Evolutionary conservation across 2,888 invertebrate species (phyloP).

Genomic region (Nymphalis c-album): DNA sequence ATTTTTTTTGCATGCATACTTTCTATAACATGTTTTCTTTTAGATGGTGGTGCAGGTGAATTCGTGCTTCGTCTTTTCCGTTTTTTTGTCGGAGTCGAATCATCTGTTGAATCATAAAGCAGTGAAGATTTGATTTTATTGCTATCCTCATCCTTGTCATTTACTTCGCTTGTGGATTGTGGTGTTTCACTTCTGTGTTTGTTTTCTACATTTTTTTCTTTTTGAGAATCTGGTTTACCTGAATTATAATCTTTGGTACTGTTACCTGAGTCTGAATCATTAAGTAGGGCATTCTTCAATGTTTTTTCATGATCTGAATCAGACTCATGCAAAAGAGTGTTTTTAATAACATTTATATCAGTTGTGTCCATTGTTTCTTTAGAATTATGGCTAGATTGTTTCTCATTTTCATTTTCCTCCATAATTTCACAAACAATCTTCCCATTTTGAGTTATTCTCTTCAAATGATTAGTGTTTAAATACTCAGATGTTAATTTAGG

Average conservation of each 20-base stretch:
- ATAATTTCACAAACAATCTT: conserved; percentile 48
- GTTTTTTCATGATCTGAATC: conserved; percentile 42
- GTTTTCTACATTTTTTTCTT: conserved; percentile 23
- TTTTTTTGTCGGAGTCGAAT: conserved; percentile 39
- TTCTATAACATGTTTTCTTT: conserved; percentile 58
- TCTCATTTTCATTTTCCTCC: conserved; percentile 6
- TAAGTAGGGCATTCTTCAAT: conserved; percentile 41
- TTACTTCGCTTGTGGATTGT: conserved; percentile 5
- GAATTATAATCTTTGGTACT: conserved; percentile 27
- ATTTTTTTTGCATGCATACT: conserved; percentile 66
- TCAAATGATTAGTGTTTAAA: conserved; percentile 52
- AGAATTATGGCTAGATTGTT: conserved; percentile 11
- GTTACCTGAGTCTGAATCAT: conserved; percentile 48
- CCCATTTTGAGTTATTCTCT: conserved; percentile 52
- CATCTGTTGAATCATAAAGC: conserved; percentile 47
- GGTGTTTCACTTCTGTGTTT: conserved; percentile 24
- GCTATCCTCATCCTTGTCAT: conserved; percentile 20
- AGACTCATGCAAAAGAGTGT: conserved; percentile 48
- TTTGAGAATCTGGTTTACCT: conserved; percentile 13
- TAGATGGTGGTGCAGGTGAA: conserved; percentile 46
- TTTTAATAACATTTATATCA: conserved; percentile 36
- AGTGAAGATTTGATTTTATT: conserved; percentile 44
- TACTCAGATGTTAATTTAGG: conserved; percentile 53
- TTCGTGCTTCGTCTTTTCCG: conserved; percentile 38
- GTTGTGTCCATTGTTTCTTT: conserved; percentile 34